Conservation (phyloP, 2,888 invertebrate species). For the Phengaris alcon region DNA sequence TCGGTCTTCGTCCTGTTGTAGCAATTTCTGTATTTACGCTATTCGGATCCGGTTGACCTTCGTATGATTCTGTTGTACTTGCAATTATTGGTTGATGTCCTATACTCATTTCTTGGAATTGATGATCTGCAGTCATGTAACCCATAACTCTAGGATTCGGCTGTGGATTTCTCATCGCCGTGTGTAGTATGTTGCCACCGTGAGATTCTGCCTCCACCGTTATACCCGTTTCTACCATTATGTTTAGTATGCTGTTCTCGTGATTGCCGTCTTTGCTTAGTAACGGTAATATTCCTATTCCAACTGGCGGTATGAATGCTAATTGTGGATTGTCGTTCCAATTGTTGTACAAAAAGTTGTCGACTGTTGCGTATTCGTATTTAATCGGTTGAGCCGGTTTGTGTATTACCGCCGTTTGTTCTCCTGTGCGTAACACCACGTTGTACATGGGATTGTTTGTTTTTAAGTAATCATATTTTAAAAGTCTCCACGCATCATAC, state of each 20-base stretch:
- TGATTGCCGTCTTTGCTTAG: too few relatives aligned
- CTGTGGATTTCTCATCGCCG: conserved; percentile 2
- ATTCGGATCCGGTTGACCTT: conserved; percentile 26
- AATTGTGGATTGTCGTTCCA: conserved; percentile 7
- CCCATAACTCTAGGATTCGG: conserved; percentile 3
- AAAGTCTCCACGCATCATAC: conserved; percentile 31
- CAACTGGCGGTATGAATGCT: not conserved
- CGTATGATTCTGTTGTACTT: not conserved
- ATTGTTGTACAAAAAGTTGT: conserved; percentile 5
- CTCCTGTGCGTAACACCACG: too few relatives aligned
- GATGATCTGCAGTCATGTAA: conserved; percentile 21
- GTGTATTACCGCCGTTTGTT: too few relatives aligned
- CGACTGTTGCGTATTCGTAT: conserved; percentile 9
- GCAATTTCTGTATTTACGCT: conserved; percentile 13
- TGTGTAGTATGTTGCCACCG: not conserved
- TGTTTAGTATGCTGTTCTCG: too few relatives aligned
- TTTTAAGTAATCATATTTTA: not conserved
- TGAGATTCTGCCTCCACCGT: too few relatives aligned
- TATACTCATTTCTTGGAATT: conserved; percentile 10
- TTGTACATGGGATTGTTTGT: too few relatives aligned
- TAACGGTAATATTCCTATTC: too few relatives aligned
- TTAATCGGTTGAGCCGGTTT: conserved; percentile 4
- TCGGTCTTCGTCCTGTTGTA: not conserved
- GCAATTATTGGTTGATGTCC: not conserved
- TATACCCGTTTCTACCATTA: too few relatives aligned